Evolutionary conservation across 2,888 invertebrate genomes (phyloP).

Genomic region (Lasioglossum vierecki): DNA sequence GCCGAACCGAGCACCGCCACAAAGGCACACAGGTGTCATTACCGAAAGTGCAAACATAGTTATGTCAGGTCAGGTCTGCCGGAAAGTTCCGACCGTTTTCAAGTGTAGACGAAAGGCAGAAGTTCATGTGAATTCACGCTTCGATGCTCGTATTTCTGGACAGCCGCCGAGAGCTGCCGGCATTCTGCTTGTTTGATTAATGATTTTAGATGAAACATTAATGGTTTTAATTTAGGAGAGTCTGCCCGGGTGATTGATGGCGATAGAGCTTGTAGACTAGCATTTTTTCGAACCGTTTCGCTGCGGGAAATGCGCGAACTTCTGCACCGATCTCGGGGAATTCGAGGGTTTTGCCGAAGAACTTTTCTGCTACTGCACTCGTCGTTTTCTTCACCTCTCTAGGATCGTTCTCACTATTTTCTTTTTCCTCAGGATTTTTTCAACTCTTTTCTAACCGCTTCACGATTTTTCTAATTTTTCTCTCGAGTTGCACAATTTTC

Average conservation of each 20-base stretch:
- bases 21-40: background rate
- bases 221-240: background rate
- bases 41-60: background rate
- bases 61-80: conserved; percentile 26
- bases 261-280: background rate
- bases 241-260: background rate
- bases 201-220: background rate
- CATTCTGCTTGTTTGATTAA: background rate
- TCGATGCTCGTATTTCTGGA: background rate
- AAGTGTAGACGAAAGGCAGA: conserved; percentile 5
- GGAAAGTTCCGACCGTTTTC: background rate
- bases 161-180: background rate
- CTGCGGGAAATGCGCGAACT: background rate
- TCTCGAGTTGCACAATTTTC: background rate
- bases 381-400: background rate
- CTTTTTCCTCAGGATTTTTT: background rate
- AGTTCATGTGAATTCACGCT: background rate
- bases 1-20: background rate
- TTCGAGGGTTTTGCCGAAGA: background rate
- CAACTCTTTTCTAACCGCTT: background rate
- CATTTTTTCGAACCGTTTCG: background rate
- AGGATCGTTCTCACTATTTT: background rate
- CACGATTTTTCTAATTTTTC: background rate
- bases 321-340: background rate
- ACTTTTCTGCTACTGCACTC: background rate